A percentile compares a stretch with the other conserved stretches of the same genome.
These are phyloP conservation scores for Agapetus fuscipes DNA, from an alignment of 2,888 invertebrate species.

Conservation along the genomic window DNA sequence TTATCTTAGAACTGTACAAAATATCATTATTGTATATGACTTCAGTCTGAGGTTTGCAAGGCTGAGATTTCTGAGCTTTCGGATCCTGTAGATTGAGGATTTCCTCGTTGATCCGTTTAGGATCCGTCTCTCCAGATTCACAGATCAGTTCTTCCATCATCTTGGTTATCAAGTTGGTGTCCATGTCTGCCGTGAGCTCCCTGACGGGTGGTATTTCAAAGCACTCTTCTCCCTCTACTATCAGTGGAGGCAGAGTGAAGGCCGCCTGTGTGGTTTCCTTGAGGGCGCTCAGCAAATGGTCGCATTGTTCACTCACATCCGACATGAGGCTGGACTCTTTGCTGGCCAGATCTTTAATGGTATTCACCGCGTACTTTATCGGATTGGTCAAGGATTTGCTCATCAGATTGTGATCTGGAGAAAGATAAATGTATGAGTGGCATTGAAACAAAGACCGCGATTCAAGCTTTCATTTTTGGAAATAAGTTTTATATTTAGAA, in stretches of 20 bases:
- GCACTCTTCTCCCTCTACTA: slow-evolving; percentile 64
- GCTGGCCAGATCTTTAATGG: slow-evolving; percentile 35
- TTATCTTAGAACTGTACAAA: slow-evolving; percentile 13
- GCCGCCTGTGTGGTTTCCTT: slow-evolving; percentile 24
- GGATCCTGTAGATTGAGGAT: slow-evolving; percentile 25
- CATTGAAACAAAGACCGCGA: no score
- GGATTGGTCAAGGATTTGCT: slow-evolving; percentile 38
- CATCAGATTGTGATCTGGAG: slow-evolving; percentile 31
- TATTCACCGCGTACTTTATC: slow-evolving; percentile 38
- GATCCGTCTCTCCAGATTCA: slow-evolving; percentile 4
- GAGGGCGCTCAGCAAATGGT: slow-evolving; percentile 28
- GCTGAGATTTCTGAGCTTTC: slow-evolving; percentile 23
- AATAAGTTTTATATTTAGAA: no score
- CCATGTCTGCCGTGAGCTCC: slow-evolving; percentile 38
- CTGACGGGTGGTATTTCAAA: slow-evolving; percentile 55
- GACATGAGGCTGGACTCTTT: slow-evolving; percentile 34
- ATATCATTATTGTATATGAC: slow-evolving; percentile 10
- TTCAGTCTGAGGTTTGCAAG: not conserved
- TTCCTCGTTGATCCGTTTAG: slow-evolving; percentile 14
- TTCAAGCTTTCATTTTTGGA: no score
- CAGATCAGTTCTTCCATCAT: slow-evolving; percentile 26
- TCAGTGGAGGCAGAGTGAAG: slow-evolving; percentile 31
- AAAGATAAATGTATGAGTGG: slow-evolving; percentile 9
- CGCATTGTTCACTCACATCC: slow-evolving; percentile 25
- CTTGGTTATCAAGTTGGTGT: slow-evolving; percentile 36